Conservation (phyloP, 1,140 invertebrate species). For the Cecropterus lyciades region DNA sequence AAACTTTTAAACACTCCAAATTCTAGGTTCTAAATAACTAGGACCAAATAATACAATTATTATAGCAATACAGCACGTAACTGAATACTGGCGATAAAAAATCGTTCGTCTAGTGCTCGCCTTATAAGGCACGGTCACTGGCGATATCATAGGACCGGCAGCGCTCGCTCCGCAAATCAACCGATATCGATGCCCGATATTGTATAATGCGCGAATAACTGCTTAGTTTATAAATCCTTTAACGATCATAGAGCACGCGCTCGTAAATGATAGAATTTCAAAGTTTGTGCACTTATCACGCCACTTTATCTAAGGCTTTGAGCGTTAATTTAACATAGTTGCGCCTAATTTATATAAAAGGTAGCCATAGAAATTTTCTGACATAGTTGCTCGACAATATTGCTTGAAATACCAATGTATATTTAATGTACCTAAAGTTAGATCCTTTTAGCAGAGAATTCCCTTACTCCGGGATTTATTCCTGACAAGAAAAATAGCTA, state of each 20-base stretch:
- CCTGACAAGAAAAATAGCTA: no score
- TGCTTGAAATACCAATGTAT: not conserved
- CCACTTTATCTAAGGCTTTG: conserved; percentile 30
- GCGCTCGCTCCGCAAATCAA: conserved; percentile 48
- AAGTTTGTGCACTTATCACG: conserved; percentile 25
- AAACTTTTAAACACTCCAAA: no score
- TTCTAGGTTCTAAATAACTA: not conserved
- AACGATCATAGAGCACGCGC: conserved; percentile 26
- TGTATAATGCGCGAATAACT: conserved; percentile 45
- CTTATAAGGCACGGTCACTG: conserved; percentile 43
- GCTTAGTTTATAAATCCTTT: conserved; percentile 36
- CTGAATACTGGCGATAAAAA: conserved; percentile 1
- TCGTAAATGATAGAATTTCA: conserved; percentile 38
- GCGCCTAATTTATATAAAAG: conserved; percentile 25
- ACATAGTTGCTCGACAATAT: conserved; percentile 26
- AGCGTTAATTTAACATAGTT: conserved; percentile 31
- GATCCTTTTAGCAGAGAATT: no score
- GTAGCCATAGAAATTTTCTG: conserved; percentile 14
- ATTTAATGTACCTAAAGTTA: no score
- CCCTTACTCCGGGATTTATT: no score
- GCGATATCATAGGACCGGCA: conserved; percentile 39
- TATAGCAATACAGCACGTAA: not conserved
- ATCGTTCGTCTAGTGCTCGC: conserved; percentile 10
- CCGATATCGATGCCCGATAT: conserved; percentile 50
- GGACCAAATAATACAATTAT: not conserved